Evolutionary conservation across 1,140 invertebrate species (phyloP).

Genomic region (Schlechtendalia chinensis): DNA sequence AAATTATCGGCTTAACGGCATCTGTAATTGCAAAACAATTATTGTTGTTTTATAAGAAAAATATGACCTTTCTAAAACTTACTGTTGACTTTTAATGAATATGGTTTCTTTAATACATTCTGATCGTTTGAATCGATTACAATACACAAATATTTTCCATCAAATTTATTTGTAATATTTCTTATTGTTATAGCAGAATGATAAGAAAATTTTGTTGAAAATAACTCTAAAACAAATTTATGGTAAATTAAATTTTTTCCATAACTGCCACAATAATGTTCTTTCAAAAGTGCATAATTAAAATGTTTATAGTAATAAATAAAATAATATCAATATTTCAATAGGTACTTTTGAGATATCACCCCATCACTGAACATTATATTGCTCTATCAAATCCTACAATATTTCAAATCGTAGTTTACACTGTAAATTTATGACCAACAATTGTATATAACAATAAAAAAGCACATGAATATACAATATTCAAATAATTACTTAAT

Average conservation of each 20-base stretch:
- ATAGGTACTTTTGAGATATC: too few relatives aligned
- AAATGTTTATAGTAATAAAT: too few relatives aligned
- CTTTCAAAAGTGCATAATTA: too few relatives aligned
- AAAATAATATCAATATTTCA: too few relatives aligned
- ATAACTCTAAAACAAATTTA: slow-evolving; percentile 13
- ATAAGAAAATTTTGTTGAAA: slow-evolving; percentile 6
- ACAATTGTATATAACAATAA: too few relatives aligned
- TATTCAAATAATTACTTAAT: too few relatives aligned
- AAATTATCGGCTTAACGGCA: not conserved
- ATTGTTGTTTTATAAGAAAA: not conserved
- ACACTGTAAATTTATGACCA: too few relatives aligned
- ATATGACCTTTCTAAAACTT: not conserved
- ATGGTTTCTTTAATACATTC: not conserved
- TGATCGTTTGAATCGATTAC: not conserved
- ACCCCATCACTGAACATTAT: too few relatives aligned
- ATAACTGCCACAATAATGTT: too few relatives aligned
- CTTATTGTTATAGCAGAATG: slow-evolving; percentile 2
- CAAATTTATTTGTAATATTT: slow-evolving; percentile 37
- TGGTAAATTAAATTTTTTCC: not conserved
- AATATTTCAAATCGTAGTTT: too few relatives aligned
- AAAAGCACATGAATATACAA: too few relatives aligned
- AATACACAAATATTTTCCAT: slow-evolving; percentile 33
- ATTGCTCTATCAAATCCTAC: too few relatives aligned
- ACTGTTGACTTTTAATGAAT: slow-evolving; percentile 7
- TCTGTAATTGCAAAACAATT: not conserved